A percentile compares a stretch with the other conserved stretches of the same genome.
Conservation (phyloP, 2,888 invertebrate species). For the Campaea margaritaria region DNA sequence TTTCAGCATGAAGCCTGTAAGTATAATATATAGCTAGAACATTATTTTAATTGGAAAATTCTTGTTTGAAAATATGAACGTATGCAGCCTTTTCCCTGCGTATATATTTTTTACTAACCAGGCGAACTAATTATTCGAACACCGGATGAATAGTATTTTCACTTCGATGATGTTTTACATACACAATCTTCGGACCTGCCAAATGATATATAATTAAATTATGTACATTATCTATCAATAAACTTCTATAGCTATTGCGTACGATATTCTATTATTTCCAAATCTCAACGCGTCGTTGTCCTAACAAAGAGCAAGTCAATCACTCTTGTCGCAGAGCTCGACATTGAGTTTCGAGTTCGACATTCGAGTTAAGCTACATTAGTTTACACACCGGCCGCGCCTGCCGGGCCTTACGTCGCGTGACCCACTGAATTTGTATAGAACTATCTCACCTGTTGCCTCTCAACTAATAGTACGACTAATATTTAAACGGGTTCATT, state of each 20-base stretch:
- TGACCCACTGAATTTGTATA: slow-evolving; percentile 56
- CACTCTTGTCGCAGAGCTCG: slow-evolving; percentile 15
- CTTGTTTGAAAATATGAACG: too few species aligned
- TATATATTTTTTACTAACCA: too few species aligned
- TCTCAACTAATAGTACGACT: slow-evolving; percentile 45
- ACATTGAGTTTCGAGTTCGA: slow-evolving; percentile 9
- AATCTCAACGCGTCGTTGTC: slow-evolving; percentile 8
- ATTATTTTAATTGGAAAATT: too few species aligned
- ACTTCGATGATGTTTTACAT: too few species aligned
- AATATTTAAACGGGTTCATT: slow-evolving; percentile 31
- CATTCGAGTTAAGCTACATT: slow-evolving; percentile 16
- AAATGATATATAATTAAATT: not conserved
- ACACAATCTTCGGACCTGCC: too few species aligned
- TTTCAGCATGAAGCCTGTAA: not conserved
- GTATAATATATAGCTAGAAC: too few species aligned
- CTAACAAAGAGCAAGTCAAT: slow-evolving; percentile 18
- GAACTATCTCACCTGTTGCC: slow-evolving; percentile 63
- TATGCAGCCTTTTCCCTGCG: too few species aligned
- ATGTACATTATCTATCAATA: not conserved
- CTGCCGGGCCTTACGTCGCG: slow-evolving; percentile 49
- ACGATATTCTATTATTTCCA: slow-evolving; percentile 11
- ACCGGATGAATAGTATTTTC: too few species aligned
- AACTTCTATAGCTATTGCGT: not conserved
- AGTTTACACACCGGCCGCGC: slow-evolving; percentile 31
- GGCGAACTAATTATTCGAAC: too few species aligned